phyloP scores from a whole-genome alignment of 2,888 invertebrate genomes.

The Ditylenchus weischeri region DNA sequence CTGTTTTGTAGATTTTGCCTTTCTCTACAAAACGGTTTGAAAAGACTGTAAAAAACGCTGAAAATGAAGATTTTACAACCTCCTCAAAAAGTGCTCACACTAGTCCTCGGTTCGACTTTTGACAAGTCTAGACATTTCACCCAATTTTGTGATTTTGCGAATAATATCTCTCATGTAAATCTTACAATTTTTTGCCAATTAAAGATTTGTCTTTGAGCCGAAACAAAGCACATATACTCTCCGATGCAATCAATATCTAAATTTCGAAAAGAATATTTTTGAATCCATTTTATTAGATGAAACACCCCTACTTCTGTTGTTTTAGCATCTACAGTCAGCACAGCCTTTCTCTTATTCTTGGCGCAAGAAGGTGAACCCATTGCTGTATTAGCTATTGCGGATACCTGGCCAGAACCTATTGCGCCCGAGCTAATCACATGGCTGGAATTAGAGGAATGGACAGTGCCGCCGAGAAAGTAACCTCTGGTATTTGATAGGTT shows the following conservation, averaged over 20 bases:
- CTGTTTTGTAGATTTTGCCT: too few relatives aligned
- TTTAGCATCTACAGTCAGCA: conserved; percentile 27
- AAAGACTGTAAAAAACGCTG: too few relatives aligned
- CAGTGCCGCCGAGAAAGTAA: neutral
- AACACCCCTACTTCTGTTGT: conserved; percentile 7
- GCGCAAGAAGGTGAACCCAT: neutral
- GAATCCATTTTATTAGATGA: neutral
- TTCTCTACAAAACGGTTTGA: too few relatives aligned
- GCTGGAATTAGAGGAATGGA: neutral
- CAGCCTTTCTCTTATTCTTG: conserved; percentile 25
- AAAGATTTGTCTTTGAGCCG: conserved; percentile 22
- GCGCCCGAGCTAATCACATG: neutral
- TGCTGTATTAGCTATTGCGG: neutral
- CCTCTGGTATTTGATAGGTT: neutral
- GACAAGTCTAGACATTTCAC: too few relatives aligned
- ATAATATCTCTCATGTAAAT: too few relatives aligned
- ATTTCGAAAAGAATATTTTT: neutral
- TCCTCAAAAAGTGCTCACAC: too few relatives aligned
- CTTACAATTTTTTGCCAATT: conserved; percentile 21
- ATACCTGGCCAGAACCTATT: neutral
- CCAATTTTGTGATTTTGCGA: too few relatives aligned
- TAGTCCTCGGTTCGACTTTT: too few relatives aligned
- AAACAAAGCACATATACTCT: conserved; percentile 26
- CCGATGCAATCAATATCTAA: conserved; percentile 28
- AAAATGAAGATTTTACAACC: too few relatives aligned